Percentiles rank a stretch among this genome's conserved stretches.
phyloP scores from a whole-genome alignment of 23 tunicate species.

The Aplidium turbinatum region DNA sequence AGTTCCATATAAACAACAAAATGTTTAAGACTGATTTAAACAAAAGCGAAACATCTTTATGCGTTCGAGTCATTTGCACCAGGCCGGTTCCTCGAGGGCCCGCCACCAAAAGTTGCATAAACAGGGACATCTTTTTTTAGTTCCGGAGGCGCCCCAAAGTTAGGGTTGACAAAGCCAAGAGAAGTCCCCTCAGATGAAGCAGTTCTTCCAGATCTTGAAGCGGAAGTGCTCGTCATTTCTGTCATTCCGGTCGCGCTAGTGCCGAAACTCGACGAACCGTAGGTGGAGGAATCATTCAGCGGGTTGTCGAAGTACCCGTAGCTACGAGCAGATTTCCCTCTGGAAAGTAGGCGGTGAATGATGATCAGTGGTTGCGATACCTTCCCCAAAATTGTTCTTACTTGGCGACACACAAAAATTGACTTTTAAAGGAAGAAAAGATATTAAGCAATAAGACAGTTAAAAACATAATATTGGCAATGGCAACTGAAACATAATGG shows the following conservation, averaged over 20 bases:
- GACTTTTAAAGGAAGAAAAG: no score
- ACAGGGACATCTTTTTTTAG: conserved; percentile 1
- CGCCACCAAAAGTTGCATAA: conserved; percentile 44
- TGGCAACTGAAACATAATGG: no score
- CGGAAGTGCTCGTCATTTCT: conserved; percentile 6
- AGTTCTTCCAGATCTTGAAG: not conserved
- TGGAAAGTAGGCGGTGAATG: no score
- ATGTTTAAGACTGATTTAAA: not conserved
- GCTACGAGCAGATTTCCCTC: no score
- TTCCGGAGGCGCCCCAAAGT: conserved; percentile 18
- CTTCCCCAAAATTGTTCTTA: no score
- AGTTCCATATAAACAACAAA: not conserved
- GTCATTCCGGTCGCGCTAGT: conserved; percentile 28
- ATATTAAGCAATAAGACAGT: no score
- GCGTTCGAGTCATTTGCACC: conserved; percentile 21
- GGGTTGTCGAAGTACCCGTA: conserved; percentile 55
- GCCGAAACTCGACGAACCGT: conserved; percentile 48
- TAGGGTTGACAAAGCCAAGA: conserved; percentile 46
- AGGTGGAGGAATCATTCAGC: conserved; percentile 36
- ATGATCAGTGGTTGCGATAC: no score
- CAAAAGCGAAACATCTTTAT: conserved; percentile 6
- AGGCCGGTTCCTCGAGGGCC: conserved; percentile 40
- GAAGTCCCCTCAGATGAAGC: not conserved
- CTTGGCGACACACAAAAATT: no score
- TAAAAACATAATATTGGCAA: no score